Percentiles rank a stretch among this genome's conserved stretches.
Evolutionary conservation across 1,140 invertebrate genomes (phyloP).

Genomic region (Aphidius gifuensis): DNA sequence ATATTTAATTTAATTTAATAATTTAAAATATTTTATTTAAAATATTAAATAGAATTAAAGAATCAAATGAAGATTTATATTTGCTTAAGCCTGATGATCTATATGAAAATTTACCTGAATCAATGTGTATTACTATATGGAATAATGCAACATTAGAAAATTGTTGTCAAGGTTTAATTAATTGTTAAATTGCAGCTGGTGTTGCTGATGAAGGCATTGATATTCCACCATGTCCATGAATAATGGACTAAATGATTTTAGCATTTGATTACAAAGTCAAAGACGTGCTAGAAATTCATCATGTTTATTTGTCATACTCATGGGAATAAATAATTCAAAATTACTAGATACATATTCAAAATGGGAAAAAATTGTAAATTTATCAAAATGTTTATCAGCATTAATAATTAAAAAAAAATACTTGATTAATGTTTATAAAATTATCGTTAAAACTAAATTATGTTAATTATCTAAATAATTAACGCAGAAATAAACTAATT

Average conservation of each 20-base stretch:
- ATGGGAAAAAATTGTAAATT: not conserved
- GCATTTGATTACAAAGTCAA: conserved; percentile 78
- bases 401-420: too few relatives aligned
- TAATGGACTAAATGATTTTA: conserved; percentile 67
- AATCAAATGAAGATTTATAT: conserved; percentile 53
- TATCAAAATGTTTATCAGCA: too few relatives aligned
- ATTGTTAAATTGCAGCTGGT: conserved; percentile 77
- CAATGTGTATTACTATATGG: conserved; percentile 56
- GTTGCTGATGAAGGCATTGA: conserved; percentile 86
- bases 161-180: conserved; percentile 63
- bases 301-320: conserved; percentile 60
- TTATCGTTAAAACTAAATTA: too few relatives aligned
- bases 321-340: conserved; percentile 29
- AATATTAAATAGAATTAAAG: conserved; percentile 59
- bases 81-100: conserved; percentile 66
- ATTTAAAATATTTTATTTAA: too few relatives aligned
- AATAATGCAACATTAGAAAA: conserved; percentile 61
- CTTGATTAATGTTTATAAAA: too few relatives aligned
- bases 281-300: conserved; percentile 60
- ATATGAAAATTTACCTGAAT: conserved; percentile 57
- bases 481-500: too few relatives aligned
- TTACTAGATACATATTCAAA: not conserved
- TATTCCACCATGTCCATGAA: conserved; percentile 76
- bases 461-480: too few relatives aligned
- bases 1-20: too few relatives aligned